Evolutionary conservation across 2,888 invertebrate species (phyloP).

Genomic region (Phragmatobia fuliginosa): DNA sequence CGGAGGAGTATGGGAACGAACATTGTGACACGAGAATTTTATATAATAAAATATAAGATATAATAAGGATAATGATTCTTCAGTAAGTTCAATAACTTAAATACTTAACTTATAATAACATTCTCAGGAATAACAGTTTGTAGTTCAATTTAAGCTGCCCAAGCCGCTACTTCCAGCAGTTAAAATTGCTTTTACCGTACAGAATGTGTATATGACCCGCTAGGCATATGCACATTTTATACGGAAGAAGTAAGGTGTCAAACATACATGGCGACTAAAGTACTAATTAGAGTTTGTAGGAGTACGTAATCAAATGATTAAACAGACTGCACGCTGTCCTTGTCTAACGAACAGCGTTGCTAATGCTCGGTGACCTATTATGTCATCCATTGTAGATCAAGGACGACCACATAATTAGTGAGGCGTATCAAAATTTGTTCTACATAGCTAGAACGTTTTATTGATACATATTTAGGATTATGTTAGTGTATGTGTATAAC

Average conservation of each 20-base stretch:
- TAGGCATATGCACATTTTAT: not conserved
- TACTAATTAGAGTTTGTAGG: conserved; percentile 37
- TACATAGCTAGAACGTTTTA: conserved; percentile 30
- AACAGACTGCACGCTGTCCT: conserved; percentile 26
- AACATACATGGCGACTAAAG: conserved; percentile 22
- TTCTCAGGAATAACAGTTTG: not conserved
- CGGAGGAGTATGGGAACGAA: too few species aligned
- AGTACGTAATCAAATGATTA: conserved; percentile 35
- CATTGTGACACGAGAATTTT: too few species aligned
- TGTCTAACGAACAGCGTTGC: conserved; percentile 25
- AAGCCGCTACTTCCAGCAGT: too few species aligned
- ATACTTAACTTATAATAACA: not conserved
- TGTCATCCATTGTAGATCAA: conserved; percentile 59
- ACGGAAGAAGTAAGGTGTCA: conserved; percentile 2
- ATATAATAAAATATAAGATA: too few species aligned
- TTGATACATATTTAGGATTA: conserved; percentile 6
- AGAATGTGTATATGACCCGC: too few species aligned
- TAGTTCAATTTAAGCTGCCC: not conserved
- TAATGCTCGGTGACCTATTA: conserved; percentile 51
- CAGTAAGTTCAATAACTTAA: too few species aligned
- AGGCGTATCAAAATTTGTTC: conserved; percentile 46
- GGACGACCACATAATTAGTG: conserved; percentile 58
- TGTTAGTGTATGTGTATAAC: not conserved
- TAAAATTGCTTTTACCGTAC: too few species aligned
- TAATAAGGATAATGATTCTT: not conserved